Evolutionary conservation across 2,113 vertebrate genomes (phyloP).

Genomic region (Coptodon bakossiorum): DNA sequence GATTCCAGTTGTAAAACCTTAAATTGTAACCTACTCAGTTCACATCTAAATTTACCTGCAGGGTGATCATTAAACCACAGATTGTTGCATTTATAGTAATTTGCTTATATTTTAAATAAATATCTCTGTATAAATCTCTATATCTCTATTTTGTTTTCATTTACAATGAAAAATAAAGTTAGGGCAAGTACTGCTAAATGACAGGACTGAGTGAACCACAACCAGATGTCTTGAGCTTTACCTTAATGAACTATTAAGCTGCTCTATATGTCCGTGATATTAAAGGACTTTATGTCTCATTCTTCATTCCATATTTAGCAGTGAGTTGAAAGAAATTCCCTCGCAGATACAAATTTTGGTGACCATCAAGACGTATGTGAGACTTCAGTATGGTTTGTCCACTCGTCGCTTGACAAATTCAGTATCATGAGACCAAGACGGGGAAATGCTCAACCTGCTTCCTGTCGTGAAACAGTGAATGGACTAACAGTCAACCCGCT

Average conservation of each 20-base stretch:
- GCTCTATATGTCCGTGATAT: neutral
- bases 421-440: neutral
- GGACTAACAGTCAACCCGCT: neutral
- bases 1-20: neutral
- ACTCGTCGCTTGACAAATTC: neutral
- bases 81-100: neutral
- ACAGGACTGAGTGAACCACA: too few relatives aligned
- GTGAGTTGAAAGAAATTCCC: neutral
- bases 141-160: neutral
- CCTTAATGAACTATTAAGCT: neutral
- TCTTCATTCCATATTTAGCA: neutral
- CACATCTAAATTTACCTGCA: neutral
- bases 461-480: neutral
- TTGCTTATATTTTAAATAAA: neutral
- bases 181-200: too few relatives aligned
- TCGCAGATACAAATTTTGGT: neutral
- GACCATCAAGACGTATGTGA: neutral
- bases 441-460: neutral
- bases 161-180: too few relatives aligned
- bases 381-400: neutral
- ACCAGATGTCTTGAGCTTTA: neutral
- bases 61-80: neutral
- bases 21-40: neutral
- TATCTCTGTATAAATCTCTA: neutral
- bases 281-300: neutral